Conservation (phyloP, 1,140 invertebrate genomes). For the Pseudobourletiella spinata region DNA sequence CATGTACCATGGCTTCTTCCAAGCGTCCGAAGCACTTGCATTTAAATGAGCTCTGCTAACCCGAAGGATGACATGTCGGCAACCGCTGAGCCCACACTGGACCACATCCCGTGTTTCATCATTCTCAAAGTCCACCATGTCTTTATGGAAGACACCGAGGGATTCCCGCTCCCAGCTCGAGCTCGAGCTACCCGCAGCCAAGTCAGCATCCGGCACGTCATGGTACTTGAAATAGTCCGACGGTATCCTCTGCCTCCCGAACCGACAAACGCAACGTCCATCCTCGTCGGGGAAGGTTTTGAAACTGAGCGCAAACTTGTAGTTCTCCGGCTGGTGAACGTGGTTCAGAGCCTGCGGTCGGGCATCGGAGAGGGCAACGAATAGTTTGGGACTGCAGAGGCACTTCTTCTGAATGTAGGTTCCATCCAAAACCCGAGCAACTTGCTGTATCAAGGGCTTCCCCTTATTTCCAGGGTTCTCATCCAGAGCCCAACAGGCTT, state of each 20-base stretch:
- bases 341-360: background rate
- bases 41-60: too few species aligned
- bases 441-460: background rate
- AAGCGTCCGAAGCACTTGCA: too few species aligned
- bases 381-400: background rate
- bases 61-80: background rate
- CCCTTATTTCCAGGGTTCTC: background rate
- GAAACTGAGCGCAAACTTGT: conserved; percentile 7
- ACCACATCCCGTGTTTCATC: background rate
- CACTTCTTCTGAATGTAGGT: background rate
- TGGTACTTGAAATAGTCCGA: too few species aligned
- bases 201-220: too few species aligned
- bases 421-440: background rate
- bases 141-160: background rate
- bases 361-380: background rate
- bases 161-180: background rate
- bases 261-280: background rate
- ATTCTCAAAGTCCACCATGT: background rate
- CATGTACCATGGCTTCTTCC: background rate
- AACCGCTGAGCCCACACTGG: background rate
- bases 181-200: too few species aligned
- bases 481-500: background rate
- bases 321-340: background rate
- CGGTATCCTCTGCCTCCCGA: background rate
- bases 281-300: background rate